phyloP scores from a whole-genome alignment of 2,797 vertebrate genomes.

The Leptatherina wallacei region DNA sequence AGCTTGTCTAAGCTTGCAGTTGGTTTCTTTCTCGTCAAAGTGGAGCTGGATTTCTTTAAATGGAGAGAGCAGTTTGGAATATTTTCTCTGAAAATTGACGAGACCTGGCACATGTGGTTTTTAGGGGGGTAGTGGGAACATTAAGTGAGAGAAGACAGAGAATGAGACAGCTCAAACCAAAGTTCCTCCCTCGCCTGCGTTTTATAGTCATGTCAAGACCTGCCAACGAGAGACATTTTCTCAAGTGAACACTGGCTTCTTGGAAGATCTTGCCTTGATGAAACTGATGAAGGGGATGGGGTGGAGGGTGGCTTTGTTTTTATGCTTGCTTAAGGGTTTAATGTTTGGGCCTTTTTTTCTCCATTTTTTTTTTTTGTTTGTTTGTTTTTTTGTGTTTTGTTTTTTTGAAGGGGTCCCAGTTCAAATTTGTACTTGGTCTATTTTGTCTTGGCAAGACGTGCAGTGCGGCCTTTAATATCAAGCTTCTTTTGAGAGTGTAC shows the following conservation, averaged over 20 bases:
- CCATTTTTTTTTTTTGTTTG: slow-evolving; percentile 55
- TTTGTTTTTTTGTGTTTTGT: slow-evolving; percentile 41
- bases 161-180: slow-evolving; percentile 87
- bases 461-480: slow-evolving; percentile 96
- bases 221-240: slow-evolving; percentile 98
- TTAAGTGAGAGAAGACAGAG: slow-evolving; percentile 90
- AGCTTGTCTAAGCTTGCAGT: slow-evolving; percentile 70
- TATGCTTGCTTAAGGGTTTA: slow-evolving; percentile 71
- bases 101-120: slow-evolving; percentile 97
- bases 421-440: slow-evolving; percentile 84
- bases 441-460: slow-evolving; percentile 99
- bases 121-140: slow-evolving; percentile 81
- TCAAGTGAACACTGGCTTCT: slow-evolving; percentile 99
- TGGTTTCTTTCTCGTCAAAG: slow-evolving; percentile 74
- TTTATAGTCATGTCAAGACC: slow-evolving; percentile 99
- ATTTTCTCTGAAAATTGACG: slow-evolving; percentile 94
- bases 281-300: slow-evolving; percentile 83
- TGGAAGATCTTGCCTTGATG: slow-evolving; percentile 98
- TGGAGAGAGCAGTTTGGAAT: slow-evolving; percentile 95
- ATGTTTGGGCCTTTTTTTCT: slow-evolving; percentile 61
- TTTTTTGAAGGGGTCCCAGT: slow-evolving; percentile 67
- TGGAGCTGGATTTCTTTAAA: slow-evolving; percentile 86
- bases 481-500: slow-evolving; percentile 93
- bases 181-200: slow-evolving; percentile 98
- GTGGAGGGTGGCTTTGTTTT: slow-evolving; percentile 51